phyloP scores from a whole-genome alignment of 2,113 vertebrate genomes.

The Cardinalis cardinalis region DNA sequence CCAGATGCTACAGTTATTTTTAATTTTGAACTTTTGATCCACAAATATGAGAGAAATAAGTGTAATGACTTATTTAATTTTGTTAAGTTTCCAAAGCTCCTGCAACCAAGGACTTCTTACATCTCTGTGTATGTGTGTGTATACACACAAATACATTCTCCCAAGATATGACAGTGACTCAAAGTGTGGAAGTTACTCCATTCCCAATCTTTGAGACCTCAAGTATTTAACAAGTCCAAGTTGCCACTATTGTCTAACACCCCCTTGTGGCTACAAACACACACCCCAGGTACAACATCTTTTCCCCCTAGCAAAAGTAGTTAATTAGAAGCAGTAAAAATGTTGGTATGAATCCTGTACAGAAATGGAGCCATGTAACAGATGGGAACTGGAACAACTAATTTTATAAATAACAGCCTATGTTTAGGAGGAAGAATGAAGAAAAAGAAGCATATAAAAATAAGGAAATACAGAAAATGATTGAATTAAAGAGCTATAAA shows the following conservation, averaged over 20 bases:
- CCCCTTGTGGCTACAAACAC: not conserved
- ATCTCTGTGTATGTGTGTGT: not conserved
- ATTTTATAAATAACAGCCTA: not conserved
- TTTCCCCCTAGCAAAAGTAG: rapidly evolving
- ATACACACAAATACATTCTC: not conserved
- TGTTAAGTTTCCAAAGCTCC: not conserved
- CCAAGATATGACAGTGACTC: not conserved
- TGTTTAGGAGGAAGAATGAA: not conserved
- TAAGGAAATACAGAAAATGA: not conserved
- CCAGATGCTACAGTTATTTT: not conserved
- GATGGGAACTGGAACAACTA: not conserved
- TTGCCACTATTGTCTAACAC: not conserved
- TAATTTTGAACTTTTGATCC: not conserved
- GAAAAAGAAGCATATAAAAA: not conserved
- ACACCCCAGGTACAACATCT: not conserved
- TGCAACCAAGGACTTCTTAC: not conserved
- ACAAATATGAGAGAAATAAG: not conserved
- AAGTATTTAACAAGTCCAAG: not conserved
- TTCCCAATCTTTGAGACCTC: not conserved
- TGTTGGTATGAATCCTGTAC: not conserved
- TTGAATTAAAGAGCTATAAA: not conserved
- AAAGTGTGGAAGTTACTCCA: not conserved
- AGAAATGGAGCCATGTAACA: not conserved
- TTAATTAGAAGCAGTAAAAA: not conserved
- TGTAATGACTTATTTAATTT: not conserved